phyloP scores from a whole-genome alignment of 2,113 vertebrate species.

The Gymnarchus niloticus region DNA sequence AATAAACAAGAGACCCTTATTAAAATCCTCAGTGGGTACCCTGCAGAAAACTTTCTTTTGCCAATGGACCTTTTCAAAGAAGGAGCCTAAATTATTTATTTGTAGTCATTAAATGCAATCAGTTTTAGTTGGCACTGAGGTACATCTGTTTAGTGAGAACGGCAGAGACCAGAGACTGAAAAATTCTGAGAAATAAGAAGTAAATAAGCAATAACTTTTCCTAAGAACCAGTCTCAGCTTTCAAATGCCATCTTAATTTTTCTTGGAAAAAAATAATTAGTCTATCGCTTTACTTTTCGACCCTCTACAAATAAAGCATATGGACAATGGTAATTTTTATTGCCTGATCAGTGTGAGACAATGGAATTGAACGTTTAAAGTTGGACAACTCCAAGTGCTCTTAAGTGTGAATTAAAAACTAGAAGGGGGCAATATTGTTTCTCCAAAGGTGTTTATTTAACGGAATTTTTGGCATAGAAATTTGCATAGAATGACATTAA shows the following conservation, averaged over 20 bases:
- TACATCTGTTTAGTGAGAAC: slow-evolving; percentile 55
- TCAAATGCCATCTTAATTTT: background rate
- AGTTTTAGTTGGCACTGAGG: slow-evolving; percentile 59
- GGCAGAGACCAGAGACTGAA: slow-evolving; percentile 53
- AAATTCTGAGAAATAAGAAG: slow-evolving; percentile 36
- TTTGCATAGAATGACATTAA: background rate
- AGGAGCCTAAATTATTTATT: slow-evolving; percentile 61
- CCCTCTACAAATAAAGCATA: background rate
- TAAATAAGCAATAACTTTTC: background rate
- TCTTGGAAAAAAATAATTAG: background rate
- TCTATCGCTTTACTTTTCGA: background rate
- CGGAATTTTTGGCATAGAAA: background rate
- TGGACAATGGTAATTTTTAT: too few relatives aligned
- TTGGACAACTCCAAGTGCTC: background rate
- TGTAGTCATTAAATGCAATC: slow-evolving; percentile 62
- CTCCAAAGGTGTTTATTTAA: background rate
- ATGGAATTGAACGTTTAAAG: background rate
- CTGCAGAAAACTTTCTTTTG: background rate
- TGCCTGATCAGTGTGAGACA: background rate
- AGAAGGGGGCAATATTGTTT: background rate
- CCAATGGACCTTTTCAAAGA: slow-evolving; percentile 1
- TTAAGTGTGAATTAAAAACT: background rate
- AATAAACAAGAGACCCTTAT: background rate
- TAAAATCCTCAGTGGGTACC: background rate
- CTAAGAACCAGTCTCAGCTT: background rate